Evolutionary conservation across 2,888 invertebrate species (phyloP).

Genomic region (Uloborus plumipes): DNA sequence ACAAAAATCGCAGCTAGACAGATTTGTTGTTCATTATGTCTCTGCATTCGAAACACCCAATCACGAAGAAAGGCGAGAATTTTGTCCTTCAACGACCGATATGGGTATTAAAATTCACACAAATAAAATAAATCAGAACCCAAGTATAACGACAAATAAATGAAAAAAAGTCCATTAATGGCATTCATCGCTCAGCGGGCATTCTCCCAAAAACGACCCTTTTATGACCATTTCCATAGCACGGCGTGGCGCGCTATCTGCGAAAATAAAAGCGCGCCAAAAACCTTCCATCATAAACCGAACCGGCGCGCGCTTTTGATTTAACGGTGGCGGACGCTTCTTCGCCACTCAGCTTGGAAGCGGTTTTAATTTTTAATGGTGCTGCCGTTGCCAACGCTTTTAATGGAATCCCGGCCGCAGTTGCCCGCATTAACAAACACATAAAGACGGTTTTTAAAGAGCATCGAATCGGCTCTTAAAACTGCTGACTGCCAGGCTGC

Average conservation of each 20-base stretch:
- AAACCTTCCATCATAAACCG: slow-evolving; percentile 24
- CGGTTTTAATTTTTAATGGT: slow-evolving; percentile 61
- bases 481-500: not conserved
- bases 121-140: slow-evolving; percentile 5
- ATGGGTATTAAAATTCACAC: not conserved
- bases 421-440: slow-evolving; percentile 52
- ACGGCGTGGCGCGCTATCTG: slow-evolving; percentile 30
- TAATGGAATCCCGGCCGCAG: slow-evolving; percentile 56
- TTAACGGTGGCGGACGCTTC: slow-evolving; percentile 32
- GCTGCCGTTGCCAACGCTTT: slow-evolving; percentile 33
- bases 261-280: slow-evolving; percentile 48
- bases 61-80: too few species aligned
- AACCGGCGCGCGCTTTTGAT: slow-evolving; percentile 42
- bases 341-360: slow-evolving; percentile 18
- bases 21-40: too few species aligned
- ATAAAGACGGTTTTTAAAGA: slow-evolving; percentile 62
- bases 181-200: slow-evolving; percentile 12
- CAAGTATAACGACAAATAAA: slow-evolving; percentile 9
- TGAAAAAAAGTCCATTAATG: not conserved
- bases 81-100: too few species aligned
- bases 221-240: slow-evolving; percentile 42
- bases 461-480: slow-evolving; percentile 53
- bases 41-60: too few species aligned
- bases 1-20: too few species aligned
- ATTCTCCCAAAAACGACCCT: slow-evolving; percentile 20